Percentiles rank a stretch among this genome's conserved stretches.
Conservation (phyloP, 1,140 invertebrate genomes). For the Ptiloglossa arizonensis region DNA sequence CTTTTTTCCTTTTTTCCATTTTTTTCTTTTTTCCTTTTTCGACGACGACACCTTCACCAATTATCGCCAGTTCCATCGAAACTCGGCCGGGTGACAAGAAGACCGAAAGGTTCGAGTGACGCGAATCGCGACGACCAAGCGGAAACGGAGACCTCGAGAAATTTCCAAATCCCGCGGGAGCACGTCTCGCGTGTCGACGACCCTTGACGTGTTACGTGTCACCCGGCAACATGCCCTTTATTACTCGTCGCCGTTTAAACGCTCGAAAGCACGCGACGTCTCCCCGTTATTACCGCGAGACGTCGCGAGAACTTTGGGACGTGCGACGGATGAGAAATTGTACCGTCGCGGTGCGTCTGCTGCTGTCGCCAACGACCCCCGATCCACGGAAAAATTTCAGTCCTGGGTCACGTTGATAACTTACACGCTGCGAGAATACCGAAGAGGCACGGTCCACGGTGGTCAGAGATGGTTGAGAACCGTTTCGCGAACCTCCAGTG, state of each 20-base stretch:
- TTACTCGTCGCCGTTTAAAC: slow-evolving; percentile 48
- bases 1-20: too few relatives aligned
- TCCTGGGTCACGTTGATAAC: too few relatives aligned
- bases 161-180: slow-evolving; percentile 15
- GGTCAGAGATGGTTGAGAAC: too few relatives aligned
- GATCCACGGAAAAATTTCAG: slow-evolving; percentile 4
- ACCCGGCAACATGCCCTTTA: slow-evolving; percentile 37
- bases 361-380: background rate
- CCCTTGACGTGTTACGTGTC: slow-evolving; percentile 29
- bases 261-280: slow-evolving; percentile 35
- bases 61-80: too few relatives aligned
- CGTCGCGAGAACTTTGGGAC: slow-evolving; percentile 25
- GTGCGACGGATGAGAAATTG: slow-evolving; percentile 47
- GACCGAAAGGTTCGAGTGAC: too few relatives aligned
- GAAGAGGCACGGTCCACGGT: too few relatives aligned
- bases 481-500: too few relatives aligned
- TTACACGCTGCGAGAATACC: too few relatives aligned
- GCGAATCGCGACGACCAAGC: background rate
- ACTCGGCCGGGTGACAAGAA: too few relatives aligned
- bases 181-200: slow-evolving; percentile 33
- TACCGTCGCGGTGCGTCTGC: background rate
- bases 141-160: background rate
- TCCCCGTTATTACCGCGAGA: slow-evolving; percentile 32
- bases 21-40: too few relatives aligned
- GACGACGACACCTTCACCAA: too few relatives aligned